phyloP scores from a whole-genome alignment of 2,113 vertebrate species.

The Anser cygnoides region DNA sequence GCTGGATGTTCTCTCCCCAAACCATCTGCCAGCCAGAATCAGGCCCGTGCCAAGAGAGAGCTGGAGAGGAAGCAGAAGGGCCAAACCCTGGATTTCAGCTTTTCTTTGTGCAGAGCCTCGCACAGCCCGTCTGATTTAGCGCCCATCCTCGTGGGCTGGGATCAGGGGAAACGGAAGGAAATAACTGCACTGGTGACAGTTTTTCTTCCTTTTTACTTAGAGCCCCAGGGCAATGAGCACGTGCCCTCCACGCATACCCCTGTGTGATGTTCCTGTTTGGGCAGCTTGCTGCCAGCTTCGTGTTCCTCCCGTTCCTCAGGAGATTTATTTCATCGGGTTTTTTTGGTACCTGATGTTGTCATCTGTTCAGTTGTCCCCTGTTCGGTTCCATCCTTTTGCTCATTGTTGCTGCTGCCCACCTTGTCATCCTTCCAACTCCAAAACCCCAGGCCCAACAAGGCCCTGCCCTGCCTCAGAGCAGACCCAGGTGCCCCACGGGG shows the following conservation, averaged over 20 bases:
- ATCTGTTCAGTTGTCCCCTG: neutral
- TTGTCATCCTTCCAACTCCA: slow-evolving; percentile 12
- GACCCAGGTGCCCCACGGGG: neutral
- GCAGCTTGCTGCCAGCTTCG: neutral
- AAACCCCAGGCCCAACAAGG: neutral
- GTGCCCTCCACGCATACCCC: neutral
- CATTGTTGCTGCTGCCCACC: neutral
- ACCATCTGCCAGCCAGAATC: neutral
- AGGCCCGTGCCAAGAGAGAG: neutral
- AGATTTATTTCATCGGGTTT: neutral
- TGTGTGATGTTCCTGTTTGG: neutral
- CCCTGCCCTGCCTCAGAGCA: slow-evolving; percentile 16
- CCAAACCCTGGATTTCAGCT: neutral
- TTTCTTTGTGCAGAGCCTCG: neutral
- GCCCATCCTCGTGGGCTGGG: neutral
- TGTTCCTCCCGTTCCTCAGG: slow-evolving; percentile 6
- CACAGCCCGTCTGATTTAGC: neutral
- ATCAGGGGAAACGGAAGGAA: neutral
- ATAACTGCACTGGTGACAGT: neutral
- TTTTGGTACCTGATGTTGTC: neutral
- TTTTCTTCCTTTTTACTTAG: slow-evolving; percentile 11
- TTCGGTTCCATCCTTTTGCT: neutral
- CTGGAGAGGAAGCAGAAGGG: neutral
- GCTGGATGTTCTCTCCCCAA: neutral
- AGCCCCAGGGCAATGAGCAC: neutral